Percentiles rank a stretch among this genome's conserved stretches.
phyloP scores from a whole-genome alignment of 2,797 vertebrate species.

The Poeciliopsis presidionis region DNA sequence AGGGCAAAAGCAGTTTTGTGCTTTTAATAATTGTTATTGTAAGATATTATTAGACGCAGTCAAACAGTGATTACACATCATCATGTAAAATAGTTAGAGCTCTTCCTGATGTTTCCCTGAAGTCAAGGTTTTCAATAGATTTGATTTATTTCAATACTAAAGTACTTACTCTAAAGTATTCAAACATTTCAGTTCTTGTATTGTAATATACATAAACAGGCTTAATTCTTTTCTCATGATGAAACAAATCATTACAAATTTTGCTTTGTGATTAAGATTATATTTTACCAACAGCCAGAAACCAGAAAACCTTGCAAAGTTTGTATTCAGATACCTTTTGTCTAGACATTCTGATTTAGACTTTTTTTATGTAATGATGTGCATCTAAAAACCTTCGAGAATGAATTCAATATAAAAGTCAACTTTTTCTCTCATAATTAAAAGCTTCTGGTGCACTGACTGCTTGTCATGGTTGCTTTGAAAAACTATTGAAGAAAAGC shows the following conservation, averaged over 20 bases:
- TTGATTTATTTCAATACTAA: neutral
- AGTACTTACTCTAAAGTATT: neutral
- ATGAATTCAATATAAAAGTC: slow-evolving; percentile 2
- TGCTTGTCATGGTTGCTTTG: slow-evolving; percentile 24
- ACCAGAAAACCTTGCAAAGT: neutral
- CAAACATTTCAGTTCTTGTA: neutral
- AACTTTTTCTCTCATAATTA: slow-evolving; percentile 28
- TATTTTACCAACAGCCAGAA: neutral
- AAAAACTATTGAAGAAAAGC: slow-evolving; percentile 23
- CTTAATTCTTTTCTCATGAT: neutral
- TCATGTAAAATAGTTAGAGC: neutral
- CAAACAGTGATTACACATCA: neutral
- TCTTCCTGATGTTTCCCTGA: neutral
- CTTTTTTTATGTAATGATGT: neutral
- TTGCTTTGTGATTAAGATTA: neutral
- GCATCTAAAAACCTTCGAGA: neutral
- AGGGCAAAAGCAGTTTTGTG: neutral
- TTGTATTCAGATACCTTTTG: neutral
- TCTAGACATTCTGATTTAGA: slow-evolving; percentile 3
- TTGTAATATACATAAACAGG: neutral
- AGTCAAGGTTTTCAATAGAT: neutral
- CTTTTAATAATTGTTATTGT: neutral
- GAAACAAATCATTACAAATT: neutral
- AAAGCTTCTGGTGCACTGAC: slow-evolving; percentile 3
- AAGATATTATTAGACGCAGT: neutral